Conservation (phyloP, 2,113 vertebrate species). For the Pipra filicauda region DNA sequence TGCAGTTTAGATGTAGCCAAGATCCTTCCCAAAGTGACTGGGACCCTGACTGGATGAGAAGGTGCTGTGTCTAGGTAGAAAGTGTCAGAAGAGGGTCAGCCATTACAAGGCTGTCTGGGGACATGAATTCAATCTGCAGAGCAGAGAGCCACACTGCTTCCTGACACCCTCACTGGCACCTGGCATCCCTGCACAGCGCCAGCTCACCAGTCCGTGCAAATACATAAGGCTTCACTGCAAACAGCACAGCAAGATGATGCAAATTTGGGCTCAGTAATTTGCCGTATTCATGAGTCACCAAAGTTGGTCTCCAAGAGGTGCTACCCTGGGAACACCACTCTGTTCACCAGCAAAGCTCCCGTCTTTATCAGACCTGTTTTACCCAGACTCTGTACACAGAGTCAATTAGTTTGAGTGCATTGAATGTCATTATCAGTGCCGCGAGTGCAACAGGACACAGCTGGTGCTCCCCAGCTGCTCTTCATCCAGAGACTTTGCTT, state of each 20-base stretch:
- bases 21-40: neutral
- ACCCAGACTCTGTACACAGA: neutral
- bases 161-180: neutral
- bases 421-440: neutral
- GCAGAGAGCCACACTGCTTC: neutral
- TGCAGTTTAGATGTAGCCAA: neutral
- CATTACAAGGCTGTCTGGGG: neutral
- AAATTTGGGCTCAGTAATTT: neutral
- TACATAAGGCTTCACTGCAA: neutral
- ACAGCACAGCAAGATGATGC: neutral
- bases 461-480: neutral
- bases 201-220: neutral
- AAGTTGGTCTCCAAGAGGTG: neutral
- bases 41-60: neutral
- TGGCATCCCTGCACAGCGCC: neutral
- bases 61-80: rapidly evolving
- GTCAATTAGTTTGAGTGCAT: neutral
- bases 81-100: neutral
- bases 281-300: neutral
- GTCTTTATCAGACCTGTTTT: neutral
- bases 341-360: neutral
- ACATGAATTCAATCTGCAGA: neutral
- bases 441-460: neutral
- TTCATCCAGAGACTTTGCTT: neutral
- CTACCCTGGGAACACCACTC: neutral